Evolutionary conservation across 2,113 vertebrate genomes (phyloP).

Genomic region (Callocephalon fimbriatum): DNA sequence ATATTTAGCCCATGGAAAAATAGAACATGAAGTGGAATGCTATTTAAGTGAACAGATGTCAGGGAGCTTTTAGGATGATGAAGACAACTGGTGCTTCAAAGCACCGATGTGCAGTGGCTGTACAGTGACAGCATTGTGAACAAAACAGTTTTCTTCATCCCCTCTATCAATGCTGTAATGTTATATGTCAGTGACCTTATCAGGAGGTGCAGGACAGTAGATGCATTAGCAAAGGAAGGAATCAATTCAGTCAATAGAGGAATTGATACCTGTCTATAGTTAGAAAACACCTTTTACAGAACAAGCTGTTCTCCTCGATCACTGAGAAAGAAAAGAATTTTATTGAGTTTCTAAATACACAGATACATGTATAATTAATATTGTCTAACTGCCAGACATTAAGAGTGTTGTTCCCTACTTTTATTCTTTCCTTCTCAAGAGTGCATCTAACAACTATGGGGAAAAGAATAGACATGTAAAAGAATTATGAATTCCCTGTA

Average conservation of each 20-base stretch:
- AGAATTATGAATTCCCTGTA: not conserved
- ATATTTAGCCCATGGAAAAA: not conserved
- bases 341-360: not conserved
- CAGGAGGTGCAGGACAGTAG: not conserved
- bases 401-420: not conserved
- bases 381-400: not conserved
- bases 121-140: not conserved
- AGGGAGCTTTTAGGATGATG: not conserved
- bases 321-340: not conserved
- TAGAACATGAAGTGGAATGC: not conserved
- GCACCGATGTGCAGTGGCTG: rapidly evolving
- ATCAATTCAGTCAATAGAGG: conserved; percentile 24
- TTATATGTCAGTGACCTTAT: not conserved
- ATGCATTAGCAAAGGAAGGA: conserved; percentile 18
- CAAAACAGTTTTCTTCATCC: not conserved
- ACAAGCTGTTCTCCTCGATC: conserved; percentile 1
- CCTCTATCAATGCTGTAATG: not conserved
- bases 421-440: not conserved
- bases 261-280: conserved; percentile 24
- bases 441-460: not conserved
- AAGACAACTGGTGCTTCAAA: not conserved
- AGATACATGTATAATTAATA: conserved; percentile 35
- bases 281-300: conserved; percentile 22
- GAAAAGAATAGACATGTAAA: not conserved
- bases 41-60: not conserved